Evolutionary conservation across 1,140 invertebrate species (phyloP), one percentile per base, ranked within the genome.

Genomic region (Scaptomyza montana): DNA sequence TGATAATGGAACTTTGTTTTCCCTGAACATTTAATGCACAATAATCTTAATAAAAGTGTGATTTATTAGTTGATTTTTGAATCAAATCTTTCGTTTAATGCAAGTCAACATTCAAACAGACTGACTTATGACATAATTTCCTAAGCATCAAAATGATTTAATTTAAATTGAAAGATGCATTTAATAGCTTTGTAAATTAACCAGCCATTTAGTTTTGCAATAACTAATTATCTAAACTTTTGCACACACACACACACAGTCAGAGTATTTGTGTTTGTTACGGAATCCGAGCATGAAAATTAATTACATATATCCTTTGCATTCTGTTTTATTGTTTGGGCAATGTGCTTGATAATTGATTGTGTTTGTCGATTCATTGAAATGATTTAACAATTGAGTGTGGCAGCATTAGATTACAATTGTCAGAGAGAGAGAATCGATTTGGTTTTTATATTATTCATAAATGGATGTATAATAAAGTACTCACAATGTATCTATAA

Each of bases 371-470:
- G 55, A 16, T 16, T 16, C 16, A 16, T 16, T 30, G 8, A 57
- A 57, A 46, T 59, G 25, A 9, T 5, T n/a, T 19, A 28, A n/a
- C 43, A 46, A 47, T 59, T 19, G 28, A 47, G 13, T 59, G 28
- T 33, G 46, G 28, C 12, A 28, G 43, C 30, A 43, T 43, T n/a
- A 43, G 39, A 12, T n/a, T n/a, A 43, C 39, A 43, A 43, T 43
- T n/a, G 39, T n/a, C 39, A 43, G 12, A 43, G 12, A 43, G 12
- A 5, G 10, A n/a, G 3, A 43, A 43, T 43, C 39, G 12, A 43
- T n/a, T 43, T 2, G 2, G 13, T 33, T 7, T 13, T 55, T 74
- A 12, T 45, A 62, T 74, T 74, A 74, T 74, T 55, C 65, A 74
- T 74, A 56, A 62, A 62, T 61, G 25, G 25, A 67, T 33, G 13